Evolutionary conservation across 2,113 vertebrate species (phyloP).

Genomic region (Choloepus hoffmanni): DNA sequence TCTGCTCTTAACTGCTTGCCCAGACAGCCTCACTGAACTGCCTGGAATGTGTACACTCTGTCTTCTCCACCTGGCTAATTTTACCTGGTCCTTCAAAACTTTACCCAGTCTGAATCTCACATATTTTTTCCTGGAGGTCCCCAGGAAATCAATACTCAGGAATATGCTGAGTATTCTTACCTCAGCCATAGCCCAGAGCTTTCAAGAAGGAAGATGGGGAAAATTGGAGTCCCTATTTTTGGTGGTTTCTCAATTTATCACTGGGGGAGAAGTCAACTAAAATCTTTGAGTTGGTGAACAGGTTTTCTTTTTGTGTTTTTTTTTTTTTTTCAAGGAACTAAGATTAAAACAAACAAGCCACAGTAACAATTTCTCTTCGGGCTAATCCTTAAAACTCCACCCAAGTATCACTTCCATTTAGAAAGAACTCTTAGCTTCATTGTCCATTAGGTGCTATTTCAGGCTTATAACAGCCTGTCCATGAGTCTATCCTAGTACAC

Average conservation of each 20-base stretch:
- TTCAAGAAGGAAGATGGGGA: not conserved
- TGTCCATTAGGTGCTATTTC: not conserved
- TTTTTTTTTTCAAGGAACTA: not conserved
- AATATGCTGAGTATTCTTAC: not conserved
- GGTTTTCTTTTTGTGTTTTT: not conserved
- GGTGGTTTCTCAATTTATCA: not conserved
- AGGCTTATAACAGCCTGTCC: not conserved
- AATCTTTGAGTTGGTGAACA: not conserved
- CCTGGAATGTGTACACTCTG: not conserved
- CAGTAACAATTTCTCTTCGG: not conserved
- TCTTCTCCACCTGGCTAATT: not conserved
- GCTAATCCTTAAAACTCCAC: not conserved
- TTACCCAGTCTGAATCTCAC: not conserved
- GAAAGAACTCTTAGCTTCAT: not conserved
- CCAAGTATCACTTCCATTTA: not conserved
- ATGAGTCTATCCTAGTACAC: not conserved
- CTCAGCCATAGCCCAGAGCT: not conserved
- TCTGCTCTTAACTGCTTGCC: not conserved
- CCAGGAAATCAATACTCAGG: no score
- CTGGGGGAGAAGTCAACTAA: not conserved
- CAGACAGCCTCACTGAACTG: no score
- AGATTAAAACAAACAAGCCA: not conserved
- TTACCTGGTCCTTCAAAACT: not conserved
- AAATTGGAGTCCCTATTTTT: not conserved
- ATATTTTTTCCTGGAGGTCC: not conserved